phyloP scores from a whole-genome alignment of 2,888 invertebrate species.

The Nephrotoma appendiculata region DNA sequence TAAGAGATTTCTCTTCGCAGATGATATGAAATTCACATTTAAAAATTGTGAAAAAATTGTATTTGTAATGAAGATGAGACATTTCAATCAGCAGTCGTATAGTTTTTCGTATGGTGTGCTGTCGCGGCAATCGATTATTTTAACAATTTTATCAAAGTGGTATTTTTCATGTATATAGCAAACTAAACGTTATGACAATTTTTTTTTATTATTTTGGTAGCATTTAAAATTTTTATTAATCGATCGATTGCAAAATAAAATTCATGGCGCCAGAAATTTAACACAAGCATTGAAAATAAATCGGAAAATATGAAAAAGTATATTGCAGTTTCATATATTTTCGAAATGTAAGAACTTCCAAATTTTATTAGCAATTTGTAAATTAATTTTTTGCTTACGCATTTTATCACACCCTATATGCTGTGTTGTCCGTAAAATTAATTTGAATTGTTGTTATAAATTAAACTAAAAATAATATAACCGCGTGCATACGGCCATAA shows the following conservation, averaged over 20 bases:
- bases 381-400: neutral
- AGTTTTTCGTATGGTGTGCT: neutral
- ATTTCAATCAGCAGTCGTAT: neutral
- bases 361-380: too few species aligned
- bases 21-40: neutral
- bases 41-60: neutral
- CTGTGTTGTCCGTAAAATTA: neutral
- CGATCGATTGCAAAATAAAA: neutral
- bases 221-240: neutral
- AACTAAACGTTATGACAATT: neutral
- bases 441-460: neutral
- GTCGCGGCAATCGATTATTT: neutral
- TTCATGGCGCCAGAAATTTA: neutral
- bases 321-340: neutral
- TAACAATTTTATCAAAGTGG: neutral
- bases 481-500: neutral
- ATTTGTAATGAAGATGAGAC: neutral
- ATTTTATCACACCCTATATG: neutral
- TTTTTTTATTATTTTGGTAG: neutral
- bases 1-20: neutral
- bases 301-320: neutral
- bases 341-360: neutral
- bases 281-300: neutral
- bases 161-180: neutral
- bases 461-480: neutral